phyloP scores from a whole-genome alignment of 2,888 invertebrate species.

The Agrochola lota region DNA sequence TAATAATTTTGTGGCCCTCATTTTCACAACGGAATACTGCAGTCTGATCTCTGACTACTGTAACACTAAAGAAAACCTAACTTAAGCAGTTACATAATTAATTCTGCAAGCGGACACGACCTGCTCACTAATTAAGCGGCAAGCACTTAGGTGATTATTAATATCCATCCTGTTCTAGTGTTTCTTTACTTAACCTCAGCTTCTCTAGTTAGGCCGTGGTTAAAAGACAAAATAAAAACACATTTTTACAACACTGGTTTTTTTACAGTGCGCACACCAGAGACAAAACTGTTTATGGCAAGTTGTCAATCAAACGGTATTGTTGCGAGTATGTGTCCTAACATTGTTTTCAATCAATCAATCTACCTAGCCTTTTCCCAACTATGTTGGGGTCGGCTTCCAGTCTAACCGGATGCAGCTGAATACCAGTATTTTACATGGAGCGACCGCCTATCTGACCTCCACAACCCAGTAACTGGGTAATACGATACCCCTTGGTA shows the following conservation, averaged over 20 bases:
- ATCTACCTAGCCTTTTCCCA: too few relatives aligned
- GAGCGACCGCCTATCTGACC: too few relatives aligned
- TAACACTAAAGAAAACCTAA: not conserved
- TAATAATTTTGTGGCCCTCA: not conserved
- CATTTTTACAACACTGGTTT: too few relatives aligned
- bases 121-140: not conserved
- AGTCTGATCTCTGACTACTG: not conserved
- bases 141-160: constrained; percentile 2
- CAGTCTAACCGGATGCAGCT: too few relatives aligned
- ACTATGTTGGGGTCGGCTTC: too few relatives aligned
- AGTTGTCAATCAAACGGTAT: not conserved
- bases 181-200: not conserved
- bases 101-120: not conserved
- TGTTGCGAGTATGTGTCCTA: too few relatives aligned
- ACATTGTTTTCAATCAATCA: not conserved
- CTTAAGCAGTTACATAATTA: not conserved
- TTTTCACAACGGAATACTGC: not conserved
- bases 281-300: not conserved
- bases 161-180: not conserved
- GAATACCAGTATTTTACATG: too few relatives aligned
- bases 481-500: too few relatives aligned
- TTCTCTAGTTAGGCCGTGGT: not conserved
- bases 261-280: not conserved
- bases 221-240: not conserved
- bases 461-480: too few relatives aligned